phyloP scores from a whole-genome alignment of 2,888 invertebrate genomes.

The Creontiades dilutus region DNA sequence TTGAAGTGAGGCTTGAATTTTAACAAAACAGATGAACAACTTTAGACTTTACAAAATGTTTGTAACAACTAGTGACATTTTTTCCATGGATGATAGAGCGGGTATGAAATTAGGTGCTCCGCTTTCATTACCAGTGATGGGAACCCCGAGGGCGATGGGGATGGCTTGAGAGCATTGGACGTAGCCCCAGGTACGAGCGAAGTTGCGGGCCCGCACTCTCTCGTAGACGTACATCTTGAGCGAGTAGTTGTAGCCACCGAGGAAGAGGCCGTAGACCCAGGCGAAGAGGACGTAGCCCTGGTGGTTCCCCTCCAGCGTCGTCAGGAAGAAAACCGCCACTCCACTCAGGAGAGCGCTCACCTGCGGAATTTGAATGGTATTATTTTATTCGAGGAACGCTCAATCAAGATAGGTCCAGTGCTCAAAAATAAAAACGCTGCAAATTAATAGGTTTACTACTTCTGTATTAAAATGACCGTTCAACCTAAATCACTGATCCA shows the following conservation, averaged over 20 bases:
- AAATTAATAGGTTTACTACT: too few species aligned
- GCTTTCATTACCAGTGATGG: conserved; percentile 86
- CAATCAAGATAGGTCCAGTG: too few species aligned
- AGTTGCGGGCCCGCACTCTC: conserved; percentile 90
- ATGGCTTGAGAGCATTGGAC: conserved; percentile 92
- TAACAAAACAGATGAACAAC: too few species aligned
- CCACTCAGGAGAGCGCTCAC: conserved; percentile 89
- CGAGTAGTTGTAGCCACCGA: conserved; percentile 93
- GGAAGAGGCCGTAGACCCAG: conserved; percentile 91
- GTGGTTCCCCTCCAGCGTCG: conserved; percentile 87
- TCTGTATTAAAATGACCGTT: too few species aligned
- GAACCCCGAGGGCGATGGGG: conserved; percentile 90
- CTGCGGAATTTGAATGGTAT: conserved; percentile 78
- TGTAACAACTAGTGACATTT: too few species aligned
- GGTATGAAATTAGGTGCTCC: too few species aligned
- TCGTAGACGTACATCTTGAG: conserved; percentile 94
- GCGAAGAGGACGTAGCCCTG: conserved; percentile 89
- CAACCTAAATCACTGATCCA: too few species aligned
- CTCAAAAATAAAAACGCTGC: too few species aligned
- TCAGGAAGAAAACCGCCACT: conserved; percentile 87
- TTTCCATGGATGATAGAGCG: too few species aligned
- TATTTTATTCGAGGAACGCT: too few species aligned
- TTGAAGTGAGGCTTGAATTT: too few species aligned
- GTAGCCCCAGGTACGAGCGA: conserved; percentile 93
- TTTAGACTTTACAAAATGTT: too few species aligned